These are phyloP conservation scores for Monodelphis domestica DNA, from an alignment of 2,797 vertebrate genomes.

Conservation along the genomic window DNA sequence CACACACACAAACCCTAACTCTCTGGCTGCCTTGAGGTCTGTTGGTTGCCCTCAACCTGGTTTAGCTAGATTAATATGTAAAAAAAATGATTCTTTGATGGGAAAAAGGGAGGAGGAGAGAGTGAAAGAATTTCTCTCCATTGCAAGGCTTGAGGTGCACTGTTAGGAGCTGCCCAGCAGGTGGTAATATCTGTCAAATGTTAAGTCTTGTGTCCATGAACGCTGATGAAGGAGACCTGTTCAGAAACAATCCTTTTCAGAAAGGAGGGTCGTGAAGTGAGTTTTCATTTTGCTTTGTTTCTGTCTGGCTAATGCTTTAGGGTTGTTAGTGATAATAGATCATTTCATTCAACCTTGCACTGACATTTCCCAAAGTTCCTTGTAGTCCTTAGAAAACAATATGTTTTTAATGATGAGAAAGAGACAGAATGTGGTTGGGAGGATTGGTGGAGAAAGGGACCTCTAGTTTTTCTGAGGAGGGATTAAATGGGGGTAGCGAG, in stretches of 20 bases:
- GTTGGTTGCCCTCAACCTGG: too few relatives aligned
- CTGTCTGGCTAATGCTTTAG: background rate
- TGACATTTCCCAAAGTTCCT: background rate
- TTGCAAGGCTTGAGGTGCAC: conserved; percentile 20
- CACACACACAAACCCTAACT: too few relatives aligned
- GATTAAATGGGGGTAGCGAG: background rate
- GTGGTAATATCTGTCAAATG: conserved; percentile 78
- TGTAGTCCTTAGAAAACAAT: rapidly evolving
- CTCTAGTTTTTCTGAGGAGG: background rate
- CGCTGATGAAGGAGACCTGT: rapidly evolving
- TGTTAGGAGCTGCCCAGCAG: conserved; percentile 61
- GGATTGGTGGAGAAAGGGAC: background rate
- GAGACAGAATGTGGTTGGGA: background rate
- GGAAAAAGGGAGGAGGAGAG: background rate
- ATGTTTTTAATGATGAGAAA: background rate
- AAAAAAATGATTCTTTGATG: background rate
- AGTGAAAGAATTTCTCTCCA: background rate
- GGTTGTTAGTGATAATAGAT: background rate
- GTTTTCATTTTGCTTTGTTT: background rate
- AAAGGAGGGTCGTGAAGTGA: background rate
- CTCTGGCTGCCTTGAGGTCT: background rate
- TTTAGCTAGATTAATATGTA: background rate
- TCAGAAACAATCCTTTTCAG: rapidly evolving
- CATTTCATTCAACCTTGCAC: background rate
- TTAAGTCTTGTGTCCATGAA: background rate